Conservation (phyloP, 2,888 invertebrate species). For the Amblyteles armatorius region DNA sequence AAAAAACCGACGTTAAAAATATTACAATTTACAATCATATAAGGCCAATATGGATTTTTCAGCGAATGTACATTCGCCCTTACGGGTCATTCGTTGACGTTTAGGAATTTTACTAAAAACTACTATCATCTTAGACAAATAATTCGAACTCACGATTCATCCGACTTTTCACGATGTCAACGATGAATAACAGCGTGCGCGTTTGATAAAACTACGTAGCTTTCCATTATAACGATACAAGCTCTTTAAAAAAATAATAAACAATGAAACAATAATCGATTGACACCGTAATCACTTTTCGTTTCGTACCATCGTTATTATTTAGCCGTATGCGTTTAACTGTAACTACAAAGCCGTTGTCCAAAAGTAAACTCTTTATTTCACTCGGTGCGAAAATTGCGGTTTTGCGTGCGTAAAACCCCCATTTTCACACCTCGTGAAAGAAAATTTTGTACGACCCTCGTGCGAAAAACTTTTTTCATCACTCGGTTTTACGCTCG, state of each 20-base stretch:
- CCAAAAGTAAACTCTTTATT: constrained; percentile 11
- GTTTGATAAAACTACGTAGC: not conserved
- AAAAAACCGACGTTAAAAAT: constrained; percentile 50
- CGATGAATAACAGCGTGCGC: not conserved
- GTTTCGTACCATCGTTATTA: constrained; percentile 34
- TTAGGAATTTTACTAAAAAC: constrained; percentile 34
- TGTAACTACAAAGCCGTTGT: constrained; percentile 35
- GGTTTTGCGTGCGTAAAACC: too few species aligned
- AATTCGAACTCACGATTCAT: constrained; percentile 21
- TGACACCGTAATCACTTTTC: constrained; percentile 41
- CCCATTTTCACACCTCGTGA: too few species aligned
- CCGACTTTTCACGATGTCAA: constrained; percentile 4
- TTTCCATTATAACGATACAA: not conserved
- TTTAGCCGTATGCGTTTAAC: constrained; percentile 7
- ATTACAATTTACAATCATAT: constrained; percentile 66
- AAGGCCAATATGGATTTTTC: constrained; percentile 65
- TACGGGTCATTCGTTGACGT: constrained; percentile 12
- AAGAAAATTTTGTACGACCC: too few species aligned
- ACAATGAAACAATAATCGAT: not conserved
- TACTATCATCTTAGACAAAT: constrained; percentile 7
- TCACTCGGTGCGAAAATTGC: too few species aligned
- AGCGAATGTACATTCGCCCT: constrained; percentile 29
- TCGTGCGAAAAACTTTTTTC: too few species aligned
- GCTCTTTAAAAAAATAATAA: constrained; percentile 2
- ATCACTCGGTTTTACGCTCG: too few species aligned